Conservation (phyloP, 2,113 vertebrate species). For the Dinomys branickii region DNA sequence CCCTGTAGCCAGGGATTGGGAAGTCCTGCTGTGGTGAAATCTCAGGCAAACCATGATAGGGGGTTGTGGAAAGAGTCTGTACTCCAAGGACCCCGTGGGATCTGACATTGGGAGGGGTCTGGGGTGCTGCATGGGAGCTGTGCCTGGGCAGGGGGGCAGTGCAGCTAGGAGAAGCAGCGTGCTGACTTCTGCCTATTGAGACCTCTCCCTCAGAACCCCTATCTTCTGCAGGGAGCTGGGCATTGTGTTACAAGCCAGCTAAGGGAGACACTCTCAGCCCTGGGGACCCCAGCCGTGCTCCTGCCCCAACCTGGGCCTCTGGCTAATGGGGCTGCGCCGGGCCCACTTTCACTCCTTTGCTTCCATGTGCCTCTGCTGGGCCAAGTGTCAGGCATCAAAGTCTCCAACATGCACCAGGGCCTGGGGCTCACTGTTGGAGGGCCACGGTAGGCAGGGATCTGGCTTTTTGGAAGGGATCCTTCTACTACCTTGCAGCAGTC, state of each 20-base stretch:
- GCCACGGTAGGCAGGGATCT: not conserved
- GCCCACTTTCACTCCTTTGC: fast-evolving
- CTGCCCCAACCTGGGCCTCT: not conserved
- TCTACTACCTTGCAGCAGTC: not conserved
- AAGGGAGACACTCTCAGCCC: not conserved
- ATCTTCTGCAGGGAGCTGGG: not conserved
- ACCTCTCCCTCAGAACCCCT: not conserved
- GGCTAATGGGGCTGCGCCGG: not conserved
- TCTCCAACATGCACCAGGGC: too few relatives aligned
- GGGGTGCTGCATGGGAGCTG: too few relatives aligned
- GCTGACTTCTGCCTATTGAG: not conserved
- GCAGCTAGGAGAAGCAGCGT: not conserved
- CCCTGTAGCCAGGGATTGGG: too few relatives aligned
- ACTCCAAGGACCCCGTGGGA: not conserved
- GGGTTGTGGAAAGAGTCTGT: too few relatives aligned
- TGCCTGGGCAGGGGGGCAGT: not conserved
- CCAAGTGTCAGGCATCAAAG: fast-evolving
- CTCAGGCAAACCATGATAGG: too few relatives aligned
- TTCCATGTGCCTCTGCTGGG: not conserved
- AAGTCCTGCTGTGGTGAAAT: too few relatives aligned
- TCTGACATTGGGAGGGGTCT: too few relatives aligned
- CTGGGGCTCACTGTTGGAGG: not conserved
- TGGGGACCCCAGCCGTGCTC: not conserved
- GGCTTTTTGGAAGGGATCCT: not conserved
- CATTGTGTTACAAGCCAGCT: not conserved